Conservation (phyloP, 2,113 vertebrate genomes). For the Notothenia rossii region DNA sequence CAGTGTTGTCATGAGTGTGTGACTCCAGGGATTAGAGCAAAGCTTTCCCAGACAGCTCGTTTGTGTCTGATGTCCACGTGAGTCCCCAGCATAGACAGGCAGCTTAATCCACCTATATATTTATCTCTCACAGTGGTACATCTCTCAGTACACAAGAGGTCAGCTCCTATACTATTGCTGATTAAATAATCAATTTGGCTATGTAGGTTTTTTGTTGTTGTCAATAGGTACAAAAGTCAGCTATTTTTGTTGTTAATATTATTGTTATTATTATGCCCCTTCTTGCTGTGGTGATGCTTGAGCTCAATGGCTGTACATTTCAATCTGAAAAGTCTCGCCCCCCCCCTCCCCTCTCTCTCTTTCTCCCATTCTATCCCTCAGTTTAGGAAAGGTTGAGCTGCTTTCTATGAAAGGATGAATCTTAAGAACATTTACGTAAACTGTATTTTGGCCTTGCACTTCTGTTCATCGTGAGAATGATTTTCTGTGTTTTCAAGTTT, state of each 20-base stretch:
- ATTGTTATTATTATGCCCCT: too few relatives aligned
- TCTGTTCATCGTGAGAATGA: background rate
- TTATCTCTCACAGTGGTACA: slow-evolving; percentile 23
- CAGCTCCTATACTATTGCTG: background rate
- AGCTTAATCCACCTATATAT: slow-evolving; percentile 63
- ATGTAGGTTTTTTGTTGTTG: background rate
- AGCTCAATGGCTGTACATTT: slow-evolving; percentile 32
- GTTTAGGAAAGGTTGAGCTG: slow-evolving; percentile 12
- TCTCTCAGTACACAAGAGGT: slow-evolving; percentile 10
- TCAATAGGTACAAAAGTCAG: background rate
- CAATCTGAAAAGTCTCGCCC: slow-evolving; percentile 21
- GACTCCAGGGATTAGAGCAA: slow-evolving; percentile 67
- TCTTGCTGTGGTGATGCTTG: slow-evolving; percentile 33
- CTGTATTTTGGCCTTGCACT: background rate
- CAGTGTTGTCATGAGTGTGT: slow-evolving; percentile 56
- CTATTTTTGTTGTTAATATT: too few relatives aligned
- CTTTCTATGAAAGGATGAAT: slow-evolving; percentile 14
- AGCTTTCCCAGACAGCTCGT: slow-evolving; percentile 71
- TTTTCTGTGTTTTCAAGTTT: background rate
- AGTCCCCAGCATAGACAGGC: slow-evolving; percentile 50
- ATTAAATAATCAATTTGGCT: background rate
- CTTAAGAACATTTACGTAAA: background rate
- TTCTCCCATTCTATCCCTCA: background rate
- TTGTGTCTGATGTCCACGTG: slow-evolving; percentile 70
- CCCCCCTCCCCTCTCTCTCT: background rate